Conservation (phyloP, 2,888 invertebrate genomes). For the Parnassius mnemosyne region DNA sequence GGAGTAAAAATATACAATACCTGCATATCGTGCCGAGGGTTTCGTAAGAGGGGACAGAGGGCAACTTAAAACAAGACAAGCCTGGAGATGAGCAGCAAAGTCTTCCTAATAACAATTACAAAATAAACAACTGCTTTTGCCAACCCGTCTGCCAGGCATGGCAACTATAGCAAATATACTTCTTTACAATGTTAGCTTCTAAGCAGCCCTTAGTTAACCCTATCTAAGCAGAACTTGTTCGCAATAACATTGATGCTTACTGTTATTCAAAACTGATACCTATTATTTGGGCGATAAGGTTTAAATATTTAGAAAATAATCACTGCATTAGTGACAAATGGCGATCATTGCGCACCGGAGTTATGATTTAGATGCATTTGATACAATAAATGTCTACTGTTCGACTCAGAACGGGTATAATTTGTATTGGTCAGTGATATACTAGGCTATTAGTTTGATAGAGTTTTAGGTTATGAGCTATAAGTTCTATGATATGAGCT, state of each 20-base stretch:
- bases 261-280: background rate
- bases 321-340: conserved; percentile 36
- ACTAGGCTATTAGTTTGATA: conserved; percentile 38
- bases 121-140: too few species aligned
- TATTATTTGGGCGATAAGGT: conserved; percentile 18
- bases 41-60: too few species aligned
- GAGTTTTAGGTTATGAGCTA: conserved; percentile 32
- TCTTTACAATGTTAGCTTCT: background rate
- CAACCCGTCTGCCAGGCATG: too few species aligned
- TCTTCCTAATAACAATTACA: too few species aligned
- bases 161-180: too few species aligned
- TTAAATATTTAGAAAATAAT: conserved; percentile 2
- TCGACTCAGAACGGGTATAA: conserved; percentile 36
- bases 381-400: conserved; percentile 45
- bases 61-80: too few species aligned
- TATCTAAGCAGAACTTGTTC: background rate
- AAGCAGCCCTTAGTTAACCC: conserved; percentile 6
- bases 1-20: too few species aligned
- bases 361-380: conserved; percentile 48
- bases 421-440: conserved; percentile 49
- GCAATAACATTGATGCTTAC: conserved; percentile 3
- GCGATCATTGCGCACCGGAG: conserved; percentile 34
- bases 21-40: too few species aligned
- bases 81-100: too few species aligned
- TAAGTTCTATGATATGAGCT: background rate